Evolutionary conservation across 2,797 vertebrate genomes (phyloP).

Genomic region (Ispidina picta): DNA sequence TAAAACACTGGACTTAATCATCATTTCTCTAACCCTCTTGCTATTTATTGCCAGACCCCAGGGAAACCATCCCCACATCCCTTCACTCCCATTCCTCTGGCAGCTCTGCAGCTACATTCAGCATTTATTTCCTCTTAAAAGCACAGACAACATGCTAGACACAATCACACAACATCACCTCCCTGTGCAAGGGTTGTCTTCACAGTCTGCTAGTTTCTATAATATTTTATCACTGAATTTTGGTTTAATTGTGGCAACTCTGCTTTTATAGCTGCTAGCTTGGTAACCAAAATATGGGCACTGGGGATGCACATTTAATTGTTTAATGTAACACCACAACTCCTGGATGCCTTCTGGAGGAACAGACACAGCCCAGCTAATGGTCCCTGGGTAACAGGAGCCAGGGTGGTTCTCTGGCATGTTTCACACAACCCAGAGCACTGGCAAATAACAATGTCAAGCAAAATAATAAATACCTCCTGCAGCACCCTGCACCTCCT

Average conservation of each 20-base stretch:
- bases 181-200: not conserved
- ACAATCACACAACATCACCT: not conserved
- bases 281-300: not conserved
- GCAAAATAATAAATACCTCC: not conserved
- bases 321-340: not conserved
- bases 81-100: not conserved
- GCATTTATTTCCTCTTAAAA: constrained; percentile 51
- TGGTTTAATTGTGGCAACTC: not conserved
- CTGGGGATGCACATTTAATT: not conserved
- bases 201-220: not conserved
- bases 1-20: not conserved
- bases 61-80: not conserved
- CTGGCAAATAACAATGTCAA: not conserved
- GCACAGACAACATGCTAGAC: not conserved
- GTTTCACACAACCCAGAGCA: not conserved
- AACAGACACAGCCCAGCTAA: not conserved
- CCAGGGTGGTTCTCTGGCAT: not conserved
- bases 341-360: not conserved
- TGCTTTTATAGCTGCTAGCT: not conserved
- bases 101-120: not conserved
- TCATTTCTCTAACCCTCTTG: not conserved
- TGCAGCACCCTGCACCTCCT: not conserved
- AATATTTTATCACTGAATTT: not conserved
- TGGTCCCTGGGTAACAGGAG: not conserved
- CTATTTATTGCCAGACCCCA: not conserved